These are phyloP conservation scores for Protophormia terraenovae DNA, from an alignment of 2,888 invertebrate species.

Conservation along the genomic window DNA sequence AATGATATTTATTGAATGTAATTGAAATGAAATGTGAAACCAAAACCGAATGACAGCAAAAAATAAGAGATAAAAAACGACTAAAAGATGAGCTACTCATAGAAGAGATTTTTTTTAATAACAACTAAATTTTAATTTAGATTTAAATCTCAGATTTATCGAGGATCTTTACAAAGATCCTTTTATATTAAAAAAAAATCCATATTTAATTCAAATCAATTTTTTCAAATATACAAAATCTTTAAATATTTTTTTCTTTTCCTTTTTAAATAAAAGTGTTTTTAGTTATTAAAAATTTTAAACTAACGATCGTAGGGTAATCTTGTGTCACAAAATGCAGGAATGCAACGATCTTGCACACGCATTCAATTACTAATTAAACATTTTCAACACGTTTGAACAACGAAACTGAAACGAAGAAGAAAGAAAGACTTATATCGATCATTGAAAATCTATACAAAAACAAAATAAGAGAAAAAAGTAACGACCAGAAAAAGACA, in stretches of 20 bases:
- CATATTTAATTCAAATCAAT: too few species aligned
- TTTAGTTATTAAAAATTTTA: too few species aligned
- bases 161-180: too few species aligned
- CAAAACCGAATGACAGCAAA: not conserved
- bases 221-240: too few species aligned
- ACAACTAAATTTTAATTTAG: too few species aligned
- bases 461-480: conserved; percentile 17
- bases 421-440: conserved; percentile 60
- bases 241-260: too few species aligned
- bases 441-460: conserved; percentile 57
- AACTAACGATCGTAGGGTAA: conserved; percentile 13
- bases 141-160: too few species aligned
- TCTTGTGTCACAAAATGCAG: conserved; percentile 9
- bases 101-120: not conserved
- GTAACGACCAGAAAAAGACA: conserved; percentile 23
- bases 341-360: conserved; percentile 42
- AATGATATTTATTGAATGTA: conserved; percentile 54
- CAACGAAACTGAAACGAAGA: conserved; percentile 47
- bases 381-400: conserved; percentile 65
- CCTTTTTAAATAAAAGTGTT: too few species aligned
- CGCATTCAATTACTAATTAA: conserved; percentile 62
- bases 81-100: not conserved
- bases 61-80: not conserved
- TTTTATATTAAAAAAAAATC: too few species aligned
- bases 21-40: conserved; percentile 30